phyloP scores from a whole-genome alignment of 2,113 vertebrate genomes.

The Phyllostomus hastatus region DNA sequence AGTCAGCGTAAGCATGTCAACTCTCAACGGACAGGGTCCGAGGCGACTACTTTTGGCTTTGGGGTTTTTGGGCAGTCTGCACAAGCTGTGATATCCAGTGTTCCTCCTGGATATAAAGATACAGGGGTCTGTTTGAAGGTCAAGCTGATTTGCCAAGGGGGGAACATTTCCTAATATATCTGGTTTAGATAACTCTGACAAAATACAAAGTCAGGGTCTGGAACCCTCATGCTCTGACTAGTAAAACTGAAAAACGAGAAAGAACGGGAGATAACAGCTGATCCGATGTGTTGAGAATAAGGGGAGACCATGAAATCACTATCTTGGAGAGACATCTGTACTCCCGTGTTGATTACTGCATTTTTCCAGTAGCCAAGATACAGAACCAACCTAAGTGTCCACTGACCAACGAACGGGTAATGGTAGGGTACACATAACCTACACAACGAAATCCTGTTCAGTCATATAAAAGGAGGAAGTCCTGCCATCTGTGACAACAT shows the following conservation, averaged over 20 bases:
- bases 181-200: background rate
- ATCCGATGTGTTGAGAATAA: background rate
- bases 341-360: background rate
- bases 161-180: background rate
- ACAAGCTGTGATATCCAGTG: background rate
- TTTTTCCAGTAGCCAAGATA: background rate
- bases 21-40: accelerated
- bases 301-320: background rate
- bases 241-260: background rate
- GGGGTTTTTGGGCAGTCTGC: background rate
- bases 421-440: too few relatives aligned
- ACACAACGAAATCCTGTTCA: background rate
- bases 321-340: background rate
- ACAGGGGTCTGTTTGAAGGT: background rate
- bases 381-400: background rate
- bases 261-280: background rate
- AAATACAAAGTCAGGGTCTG: background rate
- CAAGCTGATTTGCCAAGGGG: background rate
- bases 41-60: background rate
- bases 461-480: background rate
- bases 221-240: background rate
- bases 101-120: background rate
- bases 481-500: background rate
- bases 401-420: background rate
- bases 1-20: background rate